Evolutionary conservation across 2,888 invertebrate species (phyloP).

Genomic region (Lottia gigantea): DNA sequence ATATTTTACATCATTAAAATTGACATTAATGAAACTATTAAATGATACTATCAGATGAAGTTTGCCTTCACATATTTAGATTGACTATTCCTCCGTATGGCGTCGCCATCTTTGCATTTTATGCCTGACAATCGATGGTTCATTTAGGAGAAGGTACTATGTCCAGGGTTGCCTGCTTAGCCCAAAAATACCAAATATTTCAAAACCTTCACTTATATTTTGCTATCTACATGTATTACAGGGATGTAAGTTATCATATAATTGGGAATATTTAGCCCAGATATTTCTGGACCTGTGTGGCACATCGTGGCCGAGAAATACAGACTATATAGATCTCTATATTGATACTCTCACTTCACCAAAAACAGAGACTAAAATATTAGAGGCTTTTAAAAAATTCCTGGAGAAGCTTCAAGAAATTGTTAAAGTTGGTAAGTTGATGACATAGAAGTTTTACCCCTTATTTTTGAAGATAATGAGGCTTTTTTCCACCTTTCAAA

Average conservation of each 20-base stretch:
- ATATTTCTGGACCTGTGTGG: constrained; percentile 13
- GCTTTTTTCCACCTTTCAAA: too few species aligned
- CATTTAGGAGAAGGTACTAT: too few species aligned
- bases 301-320: background rate
- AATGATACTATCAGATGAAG: too few species aligned
- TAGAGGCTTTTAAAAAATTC: background rate
- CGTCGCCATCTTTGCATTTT: too few species aligned
- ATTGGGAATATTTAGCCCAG: constrained; percentile 19
- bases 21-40: too few species aligned
- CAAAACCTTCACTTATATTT: too few species aligned
- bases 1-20: too few species aligned
- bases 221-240: constrained; percentile 5
- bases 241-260: constrained; percentile 15
- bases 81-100: too few species aligned
- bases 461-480: background rate
- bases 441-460: background rate
- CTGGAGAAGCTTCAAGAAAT: background rate
- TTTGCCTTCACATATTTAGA: too few species aligned
- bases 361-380: background rate
- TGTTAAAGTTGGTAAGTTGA: background rate
- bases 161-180: too few species aligned
- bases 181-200: too few species aligned
- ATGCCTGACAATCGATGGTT: too few species aligned
- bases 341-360: background rate
- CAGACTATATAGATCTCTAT: background rate